These are phyloP conservation scores for Anticlea derivata DNA, from an alignment of 2,888 invertebrate genomes.

Conservation along the genomic window DNA sequence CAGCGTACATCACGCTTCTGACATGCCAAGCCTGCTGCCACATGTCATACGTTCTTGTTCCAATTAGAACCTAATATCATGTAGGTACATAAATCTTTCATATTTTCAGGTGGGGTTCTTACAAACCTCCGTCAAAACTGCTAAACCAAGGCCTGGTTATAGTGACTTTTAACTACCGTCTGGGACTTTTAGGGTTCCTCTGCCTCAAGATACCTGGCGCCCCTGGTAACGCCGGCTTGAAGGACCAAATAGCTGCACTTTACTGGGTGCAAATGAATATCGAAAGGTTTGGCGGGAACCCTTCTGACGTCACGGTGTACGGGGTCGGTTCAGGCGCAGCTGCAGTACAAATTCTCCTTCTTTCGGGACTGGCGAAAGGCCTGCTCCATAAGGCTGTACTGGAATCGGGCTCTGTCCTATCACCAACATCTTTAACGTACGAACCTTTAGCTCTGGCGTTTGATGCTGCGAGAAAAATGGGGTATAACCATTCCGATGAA, in stretches of 20 bases:
- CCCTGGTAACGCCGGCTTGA: constrained; percentile 72
- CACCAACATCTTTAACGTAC: constrained; percentile 56
- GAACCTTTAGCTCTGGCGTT: constrained; percentile 55
- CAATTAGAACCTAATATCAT: background rate
- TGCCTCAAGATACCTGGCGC: constrained; percentile 58
- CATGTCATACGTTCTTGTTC: no score
- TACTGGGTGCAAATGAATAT: constrained; percentile 75
- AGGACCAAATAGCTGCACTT: constrained; percentile 71
- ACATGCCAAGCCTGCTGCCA: no score
- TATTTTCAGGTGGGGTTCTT: constrained; percentile 68
- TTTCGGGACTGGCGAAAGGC: constrained; percentile 58
- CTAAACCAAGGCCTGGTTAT: constrained; percentile 56
- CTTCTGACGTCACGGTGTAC: constrained; percentile 63
- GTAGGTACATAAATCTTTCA: no score
- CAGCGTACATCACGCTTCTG: background rate
- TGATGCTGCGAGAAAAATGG: constrained; percentile 74
- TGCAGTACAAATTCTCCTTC: constrained; percentile 59
- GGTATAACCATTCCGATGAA: constrained; percentile 48
- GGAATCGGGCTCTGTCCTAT: constrained; percentile 70
- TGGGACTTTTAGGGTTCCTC: constrained; percentile 73
- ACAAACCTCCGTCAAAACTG: constrained; percentile 53
- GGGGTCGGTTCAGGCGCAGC: constrained; percentile 69
- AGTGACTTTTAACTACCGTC: constrained; percentile 70
- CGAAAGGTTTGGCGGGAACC: constrained; percentile 66
- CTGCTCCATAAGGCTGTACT: constrained; percentile 65